Base-by-base conservation (phyloP, 2,888 invertebrate species). In the Allophyes oxyacanthae region DNA sequence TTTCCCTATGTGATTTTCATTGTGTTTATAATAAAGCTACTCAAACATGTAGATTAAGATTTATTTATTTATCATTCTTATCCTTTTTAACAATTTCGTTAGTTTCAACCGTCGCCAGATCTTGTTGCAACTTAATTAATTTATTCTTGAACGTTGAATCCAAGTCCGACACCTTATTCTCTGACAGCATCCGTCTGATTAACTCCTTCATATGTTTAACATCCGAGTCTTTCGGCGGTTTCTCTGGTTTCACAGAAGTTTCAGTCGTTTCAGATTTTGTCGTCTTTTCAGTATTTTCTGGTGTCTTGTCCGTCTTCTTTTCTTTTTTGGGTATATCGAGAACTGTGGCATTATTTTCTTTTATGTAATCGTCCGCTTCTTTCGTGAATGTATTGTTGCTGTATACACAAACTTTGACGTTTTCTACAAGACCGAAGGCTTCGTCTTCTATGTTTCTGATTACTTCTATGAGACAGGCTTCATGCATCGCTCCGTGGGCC, bases 401-500 rank as follows among this genome's bases (percentile, higher is more conserved):
- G 6, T 83, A 76, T 0, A 82, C 85, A 54, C 93, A 93, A 5
- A 62, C 62, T 70, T 68, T 85, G 0, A 92, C 77, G 5, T 82
- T 77, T 34, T 78, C 73, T 0, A 92, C 64, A 0, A 93, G 45
- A 33, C 64, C 44, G 6, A 87, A 78, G 0, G 91, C 92, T 72
- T 92, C 90, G 4, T 92, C 90, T 83, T 93, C 91, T 0, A 90
- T 84, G 1, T 85, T 82, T 64, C 82, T 89, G 14, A 92, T 83
- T 0, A 93, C 93, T 84, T 94, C 93, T 7, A 94, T 92, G 1
- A 94, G 90, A 40, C 93, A 94, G 0, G 93, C 93, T 75, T 94
- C 93, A n/a, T 93, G 93, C 93, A 93, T 93, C 0, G 93, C 93
- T 2, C 93, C 92, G 26, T 93, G 93, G 0, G 93, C 92, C 89